phyloP scores from a whole-genome alignment of 1,140 invertebrate genomes.

The Aphelinus atriplicis region DNA sequence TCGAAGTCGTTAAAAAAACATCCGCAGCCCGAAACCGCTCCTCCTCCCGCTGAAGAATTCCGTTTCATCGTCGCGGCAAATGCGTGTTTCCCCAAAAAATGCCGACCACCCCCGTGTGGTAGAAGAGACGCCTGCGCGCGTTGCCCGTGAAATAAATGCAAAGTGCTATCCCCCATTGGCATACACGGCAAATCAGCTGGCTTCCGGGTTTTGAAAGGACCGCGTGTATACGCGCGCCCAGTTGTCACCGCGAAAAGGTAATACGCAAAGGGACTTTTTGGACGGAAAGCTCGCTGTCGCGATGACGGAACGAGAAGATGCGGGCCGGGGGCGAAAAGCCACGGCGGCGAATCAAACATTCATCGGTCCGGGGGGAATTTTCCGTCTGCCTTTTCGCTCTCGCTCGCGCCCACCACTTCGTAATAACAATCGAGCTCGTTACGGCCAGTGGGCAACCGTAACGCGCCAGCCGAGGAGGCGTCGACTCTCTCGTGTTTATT shows the following conservation, averaged over 20 bases:
- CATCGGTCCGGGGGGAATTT: constrained; percentile 45
- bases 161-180: neutral
- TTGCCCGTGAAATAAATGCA: constrained; percentile 5
- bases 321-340: neutral
- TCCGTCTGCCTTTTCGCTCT: neutral
- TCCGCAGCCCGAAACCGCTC: neutral
- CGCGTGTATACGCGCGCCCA: no score
- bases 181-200: neutral
- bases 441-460: no score
- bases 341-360: constrained; percentile 45
- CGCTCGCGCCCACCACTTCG: no score
- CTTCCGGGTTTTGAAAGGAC: no score
- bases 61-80: constrained; percentile 1
- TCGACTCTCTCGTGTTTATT: no score
- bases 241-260: no score
- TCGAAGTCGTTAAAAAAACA: neutral
- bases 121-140: neutral
- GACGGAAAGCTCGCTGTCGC: constrained; percentile 11
- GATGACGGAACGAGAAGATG: constrained; percentile 18
- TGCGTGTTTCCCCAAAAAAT: no score
- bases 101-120: no score
- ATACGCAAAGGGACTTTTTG: neutral
- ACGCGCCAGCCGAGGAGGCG: no score
- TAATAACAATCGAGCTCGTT: no score
- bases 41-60: neutral